Evolutionary conservation across 2,888 invertebrate species (phyloP).

Genomic region (Eudemis profundana): DNA sequence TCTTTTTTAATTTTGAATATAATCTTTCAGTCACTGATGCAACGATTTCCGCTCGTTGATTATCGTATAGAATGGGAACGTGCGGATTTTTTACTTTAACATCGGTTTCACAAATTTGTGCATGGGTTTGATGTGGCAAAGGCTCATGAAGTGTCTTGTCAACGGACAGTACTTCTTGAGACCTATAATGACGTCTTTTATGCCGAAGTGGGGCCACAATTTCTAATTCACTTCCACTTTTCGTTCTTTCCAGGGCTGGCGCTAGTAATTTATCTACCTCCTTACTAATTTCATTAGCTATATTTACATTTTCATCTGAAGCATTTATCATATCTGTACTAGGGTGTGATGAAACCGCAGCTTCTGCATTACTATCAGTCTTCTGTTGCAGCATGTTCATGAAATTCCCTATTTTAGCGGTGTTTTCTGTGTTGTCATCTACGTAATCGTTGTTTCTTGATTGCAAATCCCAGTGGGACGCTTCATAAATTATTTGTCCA

Average conservation of each 20-base stretch:
- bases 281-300: slow-evolving; percentile 69
- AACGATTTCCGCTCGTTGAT: slow-evolving; percentile 88
- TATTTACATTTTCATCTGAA: slow-evolving; percentile 63
- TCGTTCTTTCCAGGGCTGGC: slow-evolving; percentile 74
- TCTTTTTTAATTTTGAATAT: slow-evolving; percentile 85
- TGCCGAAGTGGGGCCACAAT: slow-evolving; percentile 70
- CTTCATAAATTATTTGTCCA: slow-evolving; percentile 68
- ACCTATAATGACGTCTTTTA: slow-evolving; percentile 75
- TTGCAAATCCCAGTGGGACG: slow-evolving; percentile 65
- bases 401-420: slow-evolving; percentile 72
- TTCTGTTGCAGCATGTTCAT: slow-evolving; percentile 66
- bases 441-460: slow-evolving; percentile 46
- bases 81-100: slow-evolving; percentile 59
- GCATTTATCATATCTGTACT: slow-evolving; percentile 71
- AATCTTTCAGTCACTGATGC: slow-evolving; percentile 89
- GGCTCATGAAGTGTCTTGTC: slow-evolving; percentile 57
- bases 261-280: slow-evolving; percentile 77
- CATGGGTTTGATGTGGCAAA: slow-evolving; percentile 59
- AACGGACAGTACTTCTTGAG: slow-evolving; percentile 75
- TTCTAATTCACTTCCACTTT: slow-evolving; percentile 76
- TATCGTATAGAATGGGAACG: slow-evolving; percentile 70
- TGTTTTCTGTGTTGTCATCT: slow-evolving; percentile 47
- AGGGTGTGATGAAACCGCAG: slow-evolving; percentile 65
- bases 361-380: slow-evolving; percentile 64
- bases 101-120: slow-evolving; percentile 52